Conservation (phyloP, 2,797 vertebrate species). For the Eidolon dupreanum region DNA sequence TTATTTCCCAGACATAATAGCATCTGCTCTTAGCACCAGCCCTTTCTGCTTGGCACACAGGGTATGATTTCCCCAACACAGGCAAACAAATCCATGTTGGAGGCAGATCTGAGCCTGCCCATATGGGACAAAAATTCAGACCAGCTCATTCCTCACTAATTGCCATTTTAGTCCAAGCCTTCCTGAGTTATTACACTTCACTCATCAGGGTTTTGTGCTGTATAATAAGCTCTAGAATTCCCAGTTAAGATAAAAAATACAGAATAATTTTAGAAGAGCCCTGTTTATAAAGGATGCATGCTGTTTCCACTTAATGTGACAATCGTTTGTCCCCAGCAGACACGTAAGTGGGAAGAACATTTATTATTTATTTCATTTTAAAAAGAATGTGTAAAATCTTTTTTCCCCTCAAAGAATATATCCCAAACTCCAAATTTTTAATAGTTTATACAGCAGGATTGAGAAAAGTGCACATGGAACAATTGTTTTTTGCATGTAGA, state of each 20-base stretch:
- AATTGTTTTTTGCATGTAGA: background rate
- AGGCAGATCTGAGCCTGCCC: background rate
- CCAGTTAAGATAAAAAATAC: background rate
- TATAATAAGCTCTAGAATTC: background rate
- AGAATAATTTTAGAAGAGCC: background rate
- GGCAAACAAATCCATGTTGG: background rate
- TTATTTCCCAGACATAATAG: background rate
- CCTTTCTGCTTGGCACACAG: background rate
- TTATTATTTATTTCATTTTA: slow-evolving; percentile 50
- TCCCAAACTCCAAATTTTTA: background rate
- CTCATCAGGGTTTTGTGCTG: background rate
- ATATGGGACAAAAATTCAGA: background rate
- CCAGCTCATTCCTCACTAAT: slow-evolving; percentile 32
- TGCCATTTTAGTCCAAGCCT: slow-evolving; percentile 8
- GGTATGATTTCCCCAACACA: background rate
- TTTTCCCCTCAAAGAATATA: background rate
- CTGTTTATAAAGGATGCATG: background rate
- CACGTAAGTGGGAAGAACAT: slow-evolving; percentile 14
- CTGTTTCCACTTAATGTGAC: background rate
- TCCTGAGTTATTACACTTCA: background rate
- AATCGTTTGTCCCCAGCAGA: background rate
- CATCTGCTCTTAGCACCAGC: background rate
- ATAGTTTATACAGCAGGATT: background rate
- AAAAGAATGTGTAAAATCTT: background rate
- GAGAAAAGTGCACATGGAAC: background rate